Percentiles rank a stretch among this genome's conserved stretches.
phyloP scores from a whole-genome alignment of 1,140 invertebrate genomes.

The Trichonephila clavipes region DNA sequence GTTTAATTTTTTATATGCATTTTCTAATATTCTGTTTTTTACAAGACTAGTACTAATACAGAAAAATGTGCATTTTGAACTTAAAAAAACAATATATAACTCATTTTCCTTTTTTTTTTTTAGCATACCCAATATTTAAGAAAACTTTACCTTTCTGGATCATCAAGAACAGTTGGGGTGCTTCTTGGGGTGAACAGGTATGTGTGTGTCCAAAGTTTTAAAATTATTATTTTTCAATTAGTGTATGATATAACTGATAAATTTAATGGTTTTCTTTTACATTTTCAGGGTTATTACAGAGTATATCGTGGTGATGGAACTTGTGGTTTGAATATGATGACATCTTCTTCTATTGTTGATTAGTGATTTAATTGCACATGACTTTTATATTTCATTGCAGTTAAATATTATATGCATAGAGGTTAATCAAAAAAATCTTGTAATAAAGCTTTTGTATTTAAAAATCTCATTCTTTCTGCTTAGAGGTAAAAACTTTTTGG shows the following conservation, averaged over 20 bases:
- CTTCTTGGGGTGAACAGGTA: conserved; percentile 89
- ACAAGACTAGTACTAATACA: too few relatives aligned
- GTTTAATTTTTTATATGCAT: too few relatives aligned
- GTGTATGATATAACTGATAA: not conserved
- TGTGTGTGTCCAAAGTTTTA: conserved; percentile 68
- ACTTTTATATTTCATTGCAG: too few relatives aligned
- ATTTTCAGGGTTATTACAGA: conserved; percentile 93
- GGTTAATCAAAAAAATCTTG: too few relatives aligned
- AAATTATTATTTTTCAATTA: not conserved
- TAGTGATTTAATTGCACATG: conserved; percentile 78
- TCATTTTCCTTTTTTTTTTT: conserved; percentile 82
- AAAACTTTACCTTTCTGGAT: conserved; percentile 94
- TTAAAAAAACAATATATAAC: not conserved
- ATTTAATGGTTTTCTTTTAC: not conserved
- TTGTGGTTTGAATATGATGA: conserved; percentile 96
- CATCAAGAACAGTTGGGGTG: conserved; percentile 96
- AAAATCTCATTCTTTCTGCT: too few relatives aligned
- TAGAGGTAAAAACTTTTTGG: too few relatives aligned
- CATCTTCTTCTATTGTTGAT: conserved; percentile 90
- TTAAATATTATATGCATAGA: too few relatives aligned
- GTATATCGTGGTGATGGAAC: conserved; percentile 96
- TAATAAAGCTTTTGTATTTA: too few relatives aligned
- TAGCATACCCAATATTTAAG: conserved; percentile 90
- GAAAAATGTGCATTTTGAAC: not conserved
- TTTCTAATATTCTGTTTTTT: too few relatives aligned